Evolutionary conservation across 2,113 vertebrate species (phyloP).

Genomic region (Megaceryle maxima): DNA sequence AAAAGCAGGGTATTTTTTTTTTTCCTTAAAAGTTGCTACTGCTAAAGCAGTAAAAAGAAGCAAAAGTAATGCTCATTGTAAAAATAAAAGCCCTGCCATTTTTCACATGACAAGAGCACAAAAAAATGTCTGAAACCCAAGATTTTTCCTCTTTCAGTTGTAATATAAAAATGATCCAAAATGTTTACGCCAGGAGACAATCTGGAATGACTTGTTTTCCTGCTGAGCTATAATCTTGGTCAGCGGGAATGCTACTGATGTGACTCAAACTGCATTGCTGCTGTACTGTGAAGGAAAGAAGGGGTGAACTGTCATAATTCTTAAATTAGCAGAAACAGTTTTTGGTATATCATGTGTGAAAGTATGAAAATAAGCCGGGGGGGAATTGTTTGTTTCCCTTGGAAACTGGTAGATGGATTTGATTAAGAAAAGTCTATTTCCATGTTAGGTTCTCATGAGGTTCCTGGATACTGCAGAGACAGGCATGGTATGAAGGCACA

Average conservation of each 20-base stretch:
- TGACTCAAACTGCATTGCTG: slow-evolving; percentile 16
- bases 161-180: slow-evolving; percentile 52
- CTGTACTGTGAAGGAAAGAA: slow-evolving; percentile 29
- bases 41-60: slow-evolving; percentile 8
- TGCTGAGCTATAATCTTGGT: slow-evolving; percentile 64
- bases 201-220: slow-evolving; percentile 66
- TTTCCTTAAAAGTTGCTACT: slow-evolving; percentile 6
- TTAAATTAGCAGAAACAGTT: slow-evolving; percentile 4
- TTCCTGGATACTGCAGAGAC: background rate
- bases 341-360: background rate
- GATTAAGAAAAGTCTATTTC: background rate
- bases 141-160: background rate
- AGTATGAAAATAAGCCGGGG: background rate
- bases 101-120: slow-evolving; percentile 31
- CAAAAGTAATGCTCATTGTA: background rate
- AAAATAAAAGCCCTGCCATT: slow-evolving; percentile 35
- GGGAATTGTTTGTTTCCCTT: slow-evolving; percentile 22
- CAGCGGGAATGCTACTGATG: slow-evolving; percentile 54
- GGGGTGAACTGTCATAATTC: slow-evolving; percentile 42
- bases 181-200: slow-evolving; percentile 62
- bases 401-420: background rate
- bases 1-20: background rate
- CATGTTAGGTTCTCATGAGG: background rate
- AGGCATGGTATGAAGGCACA: background rate
- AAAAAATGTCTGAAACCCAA: slow-evolving; percentile 18